Percentiles rank a stretch among this genome's conserved stretches.
Conservation (phyloP, 2,797 vertebrate genomes). For the Danio jaintianensis region DNA sequence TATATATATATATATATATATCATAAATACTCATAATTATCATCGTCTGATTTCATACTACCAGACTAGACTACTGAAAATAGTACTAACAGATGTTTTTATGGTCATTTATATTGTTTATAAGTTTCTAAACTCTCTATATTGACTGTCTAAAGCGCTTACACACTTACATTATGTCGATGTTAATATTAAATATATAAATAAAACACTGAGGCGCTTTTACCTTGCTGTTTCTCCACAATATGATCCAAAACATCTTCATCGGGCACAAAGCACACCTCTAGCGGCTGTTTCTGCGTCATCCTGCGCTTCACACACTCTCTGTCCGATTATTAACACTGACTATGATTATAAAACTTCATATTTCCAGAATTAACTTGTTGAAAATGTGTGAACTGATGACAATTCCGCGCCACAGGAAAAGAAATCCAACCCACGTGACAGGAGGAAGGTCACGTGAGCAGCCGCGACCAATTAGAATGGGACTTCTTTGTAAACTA, state of each 20-base stretch:
- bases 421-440: conserved; percentile 75
- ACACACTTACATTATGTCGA: neutral
- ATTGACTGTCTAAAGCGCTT: neutral
- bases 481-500: neutral
- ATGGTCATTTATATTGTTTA: too few relatives aligned
- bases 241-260: conserved; percentile 91
- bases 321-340: neutral
- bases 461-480: conserved; percentile 65
- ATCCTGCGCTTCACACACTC: neutral
- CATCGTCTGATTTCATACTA: too few relatives aligned
- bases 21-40: too few relatives aligned
- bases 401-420: conserved; percentile 72
- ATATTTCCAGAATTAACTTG: neutral
- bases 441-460: conserved; percentile 61
- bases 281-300: conserved; percentile 61
- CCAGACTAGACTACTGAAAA: too few relatives aligned
- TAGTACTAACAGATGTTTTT: too few relatives aligned
- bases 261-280: conserved; percentile 90
- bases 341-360: conserved; percentile 12
- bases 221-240: conserved; percentile 85
- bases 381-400: neutral
- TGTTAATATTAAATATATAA: neutral
- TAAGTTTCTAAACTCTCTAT: too few relatives aligned
- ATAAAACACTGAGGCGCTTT: neutral
- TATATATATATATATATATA: too few relatives aligned